Conservation (phyloP, 2,797 vertebrate species). For the Australoheros facetus region DNA sequence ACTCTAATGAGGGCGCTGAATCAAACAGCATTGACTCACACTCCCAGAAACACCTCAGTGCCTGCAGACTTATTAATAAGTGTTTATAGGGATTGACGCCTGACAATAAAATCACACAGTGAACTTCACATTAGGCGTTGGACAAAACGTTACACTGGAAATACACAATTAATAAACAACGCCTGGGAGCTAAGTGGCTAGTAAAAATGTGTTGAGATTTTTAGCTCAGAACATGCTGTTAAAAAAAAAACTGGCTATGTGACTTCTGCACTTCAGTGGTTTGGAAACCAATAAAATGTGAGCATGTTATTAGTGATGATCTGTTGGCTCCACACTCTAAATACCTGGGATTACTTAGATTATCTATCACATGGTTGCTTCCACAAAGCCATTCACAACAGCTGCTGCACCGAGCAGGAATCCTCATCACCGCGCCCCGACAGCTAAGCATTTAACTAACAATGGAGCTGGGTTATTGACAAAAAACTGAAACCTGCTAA, state of each 20-base stretch:
- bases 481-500: background rate
- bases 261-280: background rate
- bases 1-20: background rate
- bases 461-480: background rate
- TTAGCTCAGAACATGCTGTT: background rate
- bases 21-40: background rate
- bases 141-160: background rate
- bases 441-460: background rate
- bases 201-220: background rate
- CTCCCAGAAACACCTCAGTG: background rate
- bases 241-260: background rate
- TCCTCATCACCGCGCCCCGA: slow-evolving; percentile 1
- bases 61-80: background rate
- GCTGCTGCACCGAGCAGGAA: slow-evolving; percentile 1
- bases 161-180: background rate
- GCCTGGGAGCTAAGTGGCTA: background rate
- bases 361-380: slow-evolving; percentile 16
- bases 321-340: slow-evolving; percentile 7
- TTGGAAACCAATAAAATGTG: background rate
- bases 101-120: background rate
- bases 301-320: slow-evolving; percentile 23
- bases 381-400: slow-evolving; percentile 22
- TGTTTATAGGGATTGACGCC: background rate
- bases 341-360: slow-evolving; percentile 38
- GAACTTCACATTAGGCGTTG: background rate